phyloP scores from a whole-genome alignment of 2,113 vertebrate genomes.

The Oncorhynchus masou region DNA sequence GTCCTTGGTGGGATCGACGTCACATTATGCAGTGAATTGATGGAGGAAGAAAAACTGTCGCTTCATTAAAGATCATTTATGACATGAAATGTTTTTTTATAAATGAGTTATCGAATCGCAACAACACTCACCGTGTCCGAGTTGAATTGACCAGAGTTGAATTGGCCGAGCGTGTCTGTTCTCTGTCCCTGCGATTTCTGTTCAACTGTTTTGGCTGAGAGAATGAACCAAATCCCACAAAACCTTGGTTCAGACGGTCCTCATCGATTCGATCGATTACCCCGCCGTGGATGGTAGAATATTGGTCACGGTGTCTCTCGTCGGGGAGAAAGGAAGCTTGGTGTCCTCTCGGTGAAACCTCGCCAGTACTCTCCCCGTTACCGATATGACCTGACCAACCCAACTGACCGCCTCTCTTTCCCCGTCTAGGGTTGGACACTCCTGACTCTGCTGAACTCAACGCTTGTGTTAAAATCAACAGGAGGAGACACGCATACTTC shows the following conservation, averaged over 20 bases:
- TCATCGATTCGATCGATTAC: not conserved
- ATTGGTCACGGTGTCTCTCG: not conserved
- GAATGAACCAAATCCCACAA: not conserved
- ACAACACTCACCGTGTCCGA: conserved; percentile 32
- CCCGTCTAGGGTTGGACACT: not conserved
- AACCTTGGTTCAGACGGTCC: not conserved
- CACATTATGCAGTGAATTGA: not conserved
- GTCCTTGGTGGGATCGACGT: not conserved
- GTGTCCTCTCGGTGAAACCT: not conserved
- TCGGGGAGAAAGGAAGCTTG: not conserved
- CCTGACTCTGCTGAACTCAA: not conserved
- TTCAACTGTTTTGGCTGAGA: too few species aligned
- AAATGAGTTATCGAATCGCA: not conserved
- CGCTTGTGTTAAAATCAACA: conserved; percentile 5
- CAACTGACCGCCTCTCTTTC: not conserved
- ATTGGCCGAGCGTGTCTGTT: too few species aligned
- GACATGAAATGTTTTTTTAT: not conserved
- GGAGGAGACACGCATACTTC: not conserved
- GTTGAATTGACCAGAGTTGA: conserved; percentile 31
- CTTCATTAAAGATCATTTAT: too few species aligned
- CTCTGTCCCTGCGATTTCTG: too few species aligned
- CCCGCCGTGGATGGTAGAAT: not conserved
- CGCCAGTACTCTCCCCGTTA: too few species aligned
- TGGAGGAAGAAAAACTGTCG: too few species aligned
- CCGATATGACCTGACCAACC: not conserved